phyloP scores from a whole-genome alignment of 2,113 vertebrate species.

The Sisor rabdophorus region DNA sequence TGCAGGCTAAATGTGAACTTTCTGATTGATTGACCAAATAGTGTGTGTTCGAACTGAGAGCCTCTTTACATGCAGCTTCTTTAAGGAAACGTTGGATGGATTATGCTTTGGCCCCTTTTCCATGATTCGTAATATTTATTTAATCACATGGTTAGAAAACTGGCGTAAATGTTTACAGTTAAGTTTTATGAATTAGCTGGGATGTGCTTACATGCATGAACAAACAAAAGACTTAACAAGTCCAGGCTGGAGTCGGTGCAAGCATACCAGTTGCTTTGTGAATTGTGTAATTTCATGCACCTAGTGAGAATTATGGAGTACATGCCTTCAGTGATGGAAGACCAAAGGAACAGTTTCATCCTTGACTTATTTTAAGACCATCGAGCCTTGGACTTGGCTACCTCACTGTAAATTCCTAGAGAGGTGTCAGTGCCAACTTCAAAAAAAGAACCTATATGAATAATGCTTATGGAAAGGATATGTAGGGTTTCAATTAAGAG shows the following conservation, averaged over 20 bases:
- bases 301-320: neutral
- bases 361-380: neutral
- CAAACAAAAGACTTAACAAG: slow-evolving; percentile 33
- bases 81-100: neutral
- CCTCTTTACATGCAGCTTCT: neutral
- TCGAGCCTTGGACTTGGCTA: slow-evolving; percentile 4
- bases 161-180: neutral
- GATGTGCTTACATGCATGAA: slow-evolving; percentile 12
- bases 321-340: neutral
- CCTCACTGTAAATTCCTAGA: slow-evolving; percentile 2
- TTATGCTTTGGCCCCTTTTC: neutral
- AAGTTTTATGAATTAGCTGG: neutral
- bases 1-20: slow-evolving; percentile 27
- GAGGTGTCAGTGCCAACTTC: slow-evolving; percentile 2
- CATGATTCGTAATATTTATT: neutral
- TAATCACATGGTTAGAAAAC: neutral
- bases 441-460: slow-evolving; percentile 19
- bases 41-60: neutral
- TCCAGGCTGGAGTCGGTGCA: slow-evolving; percentile 33
- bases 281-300: neutral
- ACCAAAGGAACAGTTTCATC: slow-evolving; percentile 12
- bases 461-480: slow-evolving; percentile 27
- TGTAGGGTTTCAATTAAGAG: slow-evolving; percentile 33
- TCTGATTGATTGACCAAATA: slow-evolving; percentile 1
- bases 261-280: neutral